Base-by-base conservation (phyloP, 2,888 invertebrate genomes). In the Aradus depressus region DNA sequence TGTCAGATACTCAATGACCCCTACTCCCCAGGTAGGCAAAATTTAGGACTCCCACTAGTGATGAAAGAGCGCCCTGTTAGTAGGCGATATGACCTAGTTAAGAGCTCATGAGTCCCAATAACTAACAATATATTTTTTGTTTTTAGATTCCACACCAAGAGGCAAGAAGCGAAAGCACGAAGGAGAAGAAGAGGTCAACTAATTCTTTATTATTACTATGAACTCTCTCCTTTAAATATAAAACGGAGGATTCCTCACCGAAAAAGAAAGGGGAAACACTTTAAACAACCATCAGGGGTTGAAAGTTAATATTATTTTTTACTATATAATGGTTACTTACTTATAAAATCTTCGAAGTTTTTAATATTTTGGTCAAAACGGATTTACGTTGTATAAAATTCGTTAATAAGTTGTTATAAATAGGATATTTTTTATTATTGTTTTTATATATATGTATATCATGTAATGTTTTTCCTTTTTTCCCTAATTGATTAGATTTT, bases 131-230 rank as follows among this genome's bases (percentile, higher is more conserved):
- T 49, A 54, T 47, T 49, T 25, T 42, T 35, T 39, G 51, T 51
- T 65, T 71, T 63, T 68, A 68, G 72, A 71, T 60, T 67, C 74
- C 60, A 72, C 78, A 60, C 74, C 74, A 53, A 70, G 80, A 68
- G 81, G 81, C 62, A 81, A 80, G 69, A 81, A 81, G 66, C 75
- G 81, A 74, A 81, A 81, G 73, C 75, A 59, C 39, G 59, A 59
- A 44, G 58, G 55, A n/a, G 58, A 55, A 38, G 59, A 57, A 42
- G 59, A 59, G 28, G 51, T 54, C 39, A 57, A 57, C 44, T 57
- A 58, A 57, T 51, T 47, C 31, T 23, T 44, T 38, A 47, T 34
- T 38, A 44, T 34, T 39, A 42, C 39, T 52, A 32, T 38, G 19
- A 28, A 44, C 16, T 35, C 45, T 45, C 28, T 44, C 31, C 37